Conservation (phyloP, 2,888 invertebrate species). For the Lamellibrachia satsuma region DNA sequence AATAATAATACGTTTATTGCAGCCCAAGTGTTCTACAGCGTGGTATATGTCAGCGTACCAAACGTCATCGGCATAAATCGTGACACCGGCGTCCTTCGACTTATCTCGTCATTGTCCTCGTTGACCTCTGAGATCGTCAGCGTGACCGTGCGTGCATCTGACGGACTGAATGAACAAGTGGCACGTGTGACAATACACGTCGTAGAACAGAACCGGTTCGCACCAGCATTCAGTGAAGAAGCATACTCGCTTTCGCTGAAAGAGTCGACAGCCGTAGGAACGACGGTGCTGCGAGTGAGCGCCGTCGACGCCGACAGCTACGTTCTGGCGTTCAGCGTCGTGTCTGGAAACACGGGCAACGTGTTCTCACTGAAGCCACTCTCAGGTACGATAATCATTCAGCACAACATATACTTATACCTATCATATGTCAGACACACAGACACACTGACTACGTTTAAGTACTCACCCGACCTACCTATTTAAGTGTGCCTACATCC, state of each 20-base stretch:
- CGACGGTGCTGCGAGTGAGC: conserved; percentile 20
- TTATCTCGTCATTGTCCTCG: background rate
- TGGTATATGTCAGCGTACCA: background rate
- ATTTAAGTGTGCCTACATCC: too few relatives aligned
- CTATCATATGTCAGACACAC: too few relatives aligned
- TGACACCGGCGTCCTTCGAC: background rate
- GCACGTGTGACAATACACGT: background rate
- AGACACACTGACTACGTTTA: too few relatives aligned
- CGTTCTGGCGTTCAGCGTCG: conserved; percentile 22
- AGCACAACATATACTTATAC: too few relatives aligned
- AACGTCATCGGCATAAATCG: background rate
- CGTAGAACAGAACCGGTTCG: background rate
- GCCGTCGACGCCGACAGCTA: conserved; percentile 26
- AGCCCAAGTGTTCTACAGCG: background rate
- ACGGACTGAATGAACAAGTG: background rate
- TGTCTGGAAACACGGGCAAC: conserved; percentile 24
- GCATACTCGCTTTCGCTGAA: conserved; percentile 31
- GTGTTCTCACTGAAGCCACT: conserved; percentile 23
- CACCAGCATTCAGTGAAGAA: background rate
- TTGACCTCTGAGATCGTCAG: background rate
- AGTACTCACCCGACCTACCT: too few relatives aligned
- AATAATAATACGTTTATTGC: background rate
- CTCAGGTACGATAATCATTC: conserved; percentile 18
- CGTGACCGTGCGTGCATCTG: background rate
- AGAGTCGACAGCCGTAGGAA: conserved; percentile 45